Evolutionary conservation across 2,797 vertebrate species (phyloP).

Genomic region (Amphiprion clarkii): DNA sequence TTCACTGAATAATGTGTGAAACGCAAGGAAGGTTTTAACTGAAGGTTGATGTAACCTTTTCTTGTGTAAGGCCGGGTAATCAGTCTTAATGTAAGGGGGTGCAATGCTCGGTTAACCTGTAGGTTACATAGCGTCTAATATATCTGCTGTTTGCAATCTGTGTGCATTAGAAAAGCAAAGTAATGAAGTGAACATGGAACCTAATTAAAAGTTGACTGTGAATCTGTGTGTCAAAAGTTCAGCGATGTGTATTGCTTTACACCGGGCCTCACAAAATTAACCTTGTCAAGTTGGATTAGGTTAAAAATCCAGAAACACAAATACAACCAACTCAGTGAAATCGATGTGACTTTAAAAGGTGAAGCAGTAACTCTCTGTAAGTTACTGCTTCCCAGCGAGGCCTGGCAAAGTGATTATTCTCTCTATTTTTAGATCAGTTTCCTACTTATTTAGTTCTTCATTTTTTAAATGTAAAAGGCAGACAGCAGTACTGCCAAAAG

Average conservation of each 20-base stretch:
- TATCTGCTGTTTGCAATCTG: slow-evolving; percentile 59
- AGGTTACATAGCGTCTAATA: slow-evolving; percentile 76
- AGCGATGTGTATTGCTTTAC: slow-evolving; percentile 66
- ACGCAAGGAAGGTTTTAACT: slow-evolving; percentile 68
- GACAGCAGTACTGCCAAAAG: slow-evolving; percentile 72
- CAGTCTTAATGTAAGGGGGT: slow-evolving; percentile 77
- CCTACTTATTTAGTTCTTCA: slow-evolving; percentile 58
- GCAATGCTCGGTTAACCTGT: slow-evolving; percentile 78
- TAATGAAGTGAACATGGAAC: slow-evolving; percentile 70
- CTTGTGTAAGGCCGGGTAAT: slow-evolving; percentile 71
- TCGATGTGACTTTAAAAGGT: slow-evolving; percentile 47
- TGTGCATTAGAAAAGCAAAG: slow-evolving; percentile 64
- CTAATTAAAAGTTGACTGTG: slow-evolving; percentile 76
- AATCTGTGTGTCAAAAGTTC: slow-evolving; percentile 72
- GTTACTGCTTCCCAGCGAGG: slow-evolving; percentile 35
- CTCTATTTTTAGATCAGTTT: slow-evolving; percentile 77
- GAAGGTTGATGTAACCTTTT: slow-evolving; percentile 84
- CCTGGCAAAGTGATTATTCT: slow-evolving; percentile 62
- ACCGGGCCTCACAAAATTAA: slow-evolving; percentile 71
- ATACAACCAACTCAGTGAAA: slow-evolving; percentile 31
- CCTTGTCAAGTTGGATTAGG: slow-evolving; percentile 75
- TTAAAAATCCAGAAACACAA: slow-evolving; percentile 46
- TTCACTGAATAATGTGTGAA: slow-evolving; percentile 43
- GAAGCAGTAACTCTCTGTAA: slow-evolving; percentile 47
- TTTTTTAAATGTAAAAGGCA: slow-evolving; percentile 61